Evolutionary conservation across 2,888 invertebrate species (phyloP).

Genomic region (Branchellion lobata): DNA sequence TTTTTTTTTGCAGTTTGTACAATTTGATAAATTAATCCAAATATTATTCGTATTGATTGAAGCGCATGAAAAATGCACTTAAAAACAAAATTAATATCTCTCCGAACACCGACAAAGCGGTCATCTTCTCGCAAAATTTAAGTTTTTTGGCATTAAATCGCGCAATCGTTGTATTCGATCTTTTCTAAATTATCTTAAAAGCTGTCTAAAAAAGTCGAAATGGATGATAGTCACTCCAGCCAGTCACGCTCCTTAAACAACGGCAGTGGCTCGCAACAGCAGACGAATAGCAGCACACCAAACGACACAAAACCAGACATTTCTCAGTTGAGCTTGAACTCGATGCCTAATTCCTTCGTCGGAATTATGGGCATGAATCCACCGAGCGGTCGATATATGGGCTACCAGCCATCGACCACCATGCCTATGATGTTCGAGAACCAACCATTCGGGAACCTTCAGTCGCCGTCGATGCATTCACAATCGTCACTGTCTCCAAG

Average conservation of each 20-base stretch:
- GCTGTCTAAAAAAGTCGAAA: too few relatives aligned
- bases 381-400: conserved; percentile 29
- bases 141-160: neutral
- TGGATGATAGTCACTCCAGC: neutral
- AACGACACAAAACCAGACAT: conserved; percentile 48
- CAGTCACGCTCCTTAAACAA: neutral
- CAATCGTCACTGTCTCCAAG: conserved; percentile 45
- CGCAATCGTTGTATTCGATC: neutral
- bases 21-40: too few relatives aligned
- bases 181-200: too few relatives aligned
- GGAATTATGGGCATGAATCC: conserved; percentile 40
- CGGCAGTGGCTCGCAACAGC: neutral
- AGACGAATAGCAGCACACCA: neutral
- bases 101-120: neutral
- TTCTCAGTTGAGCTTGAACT: conserved; percentile 44
- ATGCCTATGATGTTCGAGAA: conserved; percentile 33
- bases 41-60: neutral
- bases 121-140: too few relatives aligned
- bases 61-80: conserved; percentile 13
- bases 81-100: neutral
- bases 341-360: conserved; percentile 36
- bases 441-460: conserved; percentile 5
- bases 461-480: conserved; percentile 44
- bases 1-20: too few relatives aligned
- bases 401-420: conserved; percentile 27